phyloP scores from a whole-genome alignment of 2,888 invertebrate genomes.

The Drosophila flavopinicola region DNA sequence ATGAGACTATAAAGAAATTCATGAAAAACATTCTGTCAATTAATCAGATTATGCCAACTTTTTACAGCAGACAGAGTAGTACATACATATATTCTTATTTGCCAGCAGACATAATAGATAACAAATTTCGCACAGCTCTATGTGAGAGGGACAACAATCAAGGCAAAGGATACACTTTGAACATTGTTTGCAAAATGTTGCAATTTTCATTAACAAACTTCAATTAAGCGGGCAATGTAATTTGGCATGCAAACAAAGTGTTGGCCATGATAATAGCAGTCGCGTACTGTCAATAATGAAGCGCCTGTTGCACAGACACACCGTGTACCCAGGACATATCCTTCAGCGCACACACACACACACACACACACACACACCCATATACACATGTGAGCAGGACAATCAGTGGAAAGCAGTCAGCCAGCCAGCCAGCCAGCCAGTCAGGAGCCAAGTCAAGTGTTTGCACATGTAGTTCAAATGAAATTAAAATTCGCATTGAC shows the following conservation, averaged over 20 bases:
- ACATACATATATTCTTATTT: constrained; percentile 9
- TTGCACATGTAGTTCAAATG: constrained; percentile 80
- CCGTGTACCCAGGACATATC: constrained; percentile 50
- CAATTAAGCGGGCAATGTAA: constrained; percentile 74
- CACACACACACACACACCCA: constrained; percentile 8
- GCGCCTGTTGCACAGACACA: constrained; percentile 65
- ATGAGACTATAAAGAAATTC: constrained; percentile 2
- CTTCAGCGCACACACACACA: constrained; percentile 18
- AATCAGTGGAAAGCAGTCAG: constrained; percentile 29
- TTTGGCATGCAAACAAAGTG: constrained; percentile 76
- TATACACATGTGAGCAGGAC: constrained; percentile 48
- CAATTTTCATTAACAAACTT: constrained; percentile 77
- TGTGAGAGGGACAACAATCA: constrained; percentile 26
- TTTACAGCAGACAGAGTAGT: not conserved
- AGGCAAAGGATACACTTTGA: constrained; percentile 31
- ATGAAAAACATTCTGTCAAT: constrained; percentile 21
- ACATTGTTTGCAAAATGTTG: constrained; percentile 59
- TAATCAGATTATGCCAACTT: not conserved
- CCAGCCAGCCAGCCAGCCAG: constrained; percentile 33
- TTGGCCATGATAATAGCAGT: constrained; percentile 70
- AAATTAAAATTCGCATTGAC: constrained; percentile 81
- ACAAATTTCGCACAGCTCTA: constrained; percentile 10
- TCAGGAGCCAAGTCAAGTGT: constrained; percentile 66
- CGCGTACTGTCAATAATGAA: constrained; percentile 61
- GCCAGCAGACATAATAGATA: not conserved